These are phyloP conservation scores for Mizuhopecten yessoensis DNA, from an alignment of 1,140 invertebrate genomes.

Conservation along the genomic window DNA sequence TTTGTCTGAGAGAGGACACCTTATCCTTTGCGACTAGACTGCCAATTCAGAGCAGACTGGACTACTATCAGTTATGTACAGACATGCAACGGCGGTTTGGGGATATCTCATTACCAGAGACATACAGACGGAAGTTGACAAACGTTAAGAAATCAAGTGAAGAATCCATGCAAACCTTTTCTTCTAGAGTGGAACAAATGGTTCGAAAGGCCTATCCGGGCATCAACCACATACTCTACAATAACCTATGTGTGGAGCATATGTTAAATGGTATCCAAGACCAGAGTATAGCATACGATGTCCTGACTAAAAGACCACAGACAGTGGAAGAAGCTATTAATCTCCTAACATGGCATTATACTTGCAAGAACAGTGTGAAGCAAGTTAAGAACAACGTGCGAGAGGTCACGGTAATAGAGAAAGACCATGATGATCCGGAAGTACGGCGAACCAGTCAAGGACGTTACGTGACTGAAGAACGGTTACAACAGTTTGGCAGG, in stretches of 20 bases:
- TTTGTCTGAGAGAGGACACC: too few relatives aligned
- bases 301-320: constrained; percentile 36
- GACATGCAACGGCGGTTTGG: not conserved
- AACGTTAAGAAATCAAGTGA: not conserved
- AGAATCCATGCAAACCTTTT: not conserved
- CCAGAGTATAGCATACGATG: constrained; percentile 48
- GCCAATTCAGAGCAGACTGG: too few relatives aligned
- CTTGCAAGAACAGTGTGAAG: constrained; percentile 41
- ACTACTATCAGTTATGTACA: not conserved
- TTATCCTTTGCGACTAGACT: too few relatives aligned
- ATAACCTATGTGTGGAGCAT: constrained; percentile 23
- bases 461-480: not conserved
- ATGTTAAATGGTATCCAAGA: constrained; percentile 44
- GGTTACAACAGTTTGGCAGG: constrained; percentile 36
- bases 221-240: not conserved
- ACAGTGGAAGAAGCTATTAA: constrained; percentile 42
- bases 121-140: too few relatives aligned
- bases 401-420: too few relatives aligned
- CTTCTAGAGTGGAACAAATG: not conserved
- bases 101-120: too few relatives aligned
- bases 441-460: too few relatives aligned
- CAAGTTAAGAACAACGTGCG: too few relatives aligned
- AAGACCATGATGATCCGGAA: too few relatives aligned
- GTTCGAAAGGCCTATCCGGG: constrained; percentile 49
- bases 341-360: constrained; percentile 25